Percentiles rank a stretch among this genome's conserved stretches.
These are phyloP conservation scores for Chloroclystis v-ata DNA, from an alignment of 2,888 invertebrate genomes.

Conservation along the genomic window DNA sequence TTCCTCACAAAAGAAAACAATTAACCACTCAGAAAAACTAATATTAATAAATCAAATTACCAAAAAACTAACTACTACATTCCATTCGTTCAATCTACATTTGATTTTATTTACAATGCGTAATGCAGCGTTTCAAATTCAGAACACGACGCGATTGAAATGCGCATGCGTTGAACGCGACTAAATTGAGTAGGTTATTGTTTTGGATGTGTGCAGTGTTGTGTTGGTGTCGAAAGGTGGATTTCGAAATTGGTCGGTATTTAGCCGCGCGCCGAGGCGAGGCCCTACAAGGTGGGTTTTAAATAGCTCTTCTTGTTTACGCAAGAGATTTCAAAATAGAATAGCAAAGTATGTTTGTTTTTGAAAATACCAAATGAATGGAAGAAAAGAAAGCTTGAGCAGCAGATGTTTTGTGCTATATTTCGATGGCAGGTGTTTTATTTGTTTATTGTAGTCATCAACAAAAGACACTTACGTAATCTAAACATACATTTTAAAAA, in stretches of 20 bases:
- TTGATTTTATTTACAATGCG: conserved; percentile 4
- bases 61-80: no score
- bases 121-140: no score
- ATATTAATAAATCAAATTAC: no score
- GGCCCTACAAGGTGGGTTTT: conserved; percentile 38
- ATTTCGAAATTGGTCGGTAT: conserved; percentile 31
- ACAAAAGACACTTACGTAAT: no score
- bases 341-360: conserved; percentile 11
- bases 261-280: conserved; percentile 30
- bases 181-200: conserved; percentile 26
- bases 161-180: conserved; percentile 49
- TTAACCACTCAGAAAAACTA: no score
- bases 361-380: no score
- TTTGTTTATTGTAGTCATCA: no score
- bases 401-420: no score
- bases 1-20: no score
- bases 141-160: conserved; percentile 9
- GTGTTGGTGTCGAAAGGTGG: conserved; percentile 23
- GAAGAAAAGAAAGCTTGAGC: no score
- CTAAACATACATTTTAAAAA: no score
- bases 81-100: neutral
- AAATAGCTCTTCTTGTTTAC: conserved; percentile 7
- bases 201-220: conserved; percentile 8
- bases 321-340: conserved; percentile 31
- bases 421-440: no score